phyloP scores from a whole-genome alignment of 2,888 invertebrate species.

The Trichopoda pennipes region DNA sequence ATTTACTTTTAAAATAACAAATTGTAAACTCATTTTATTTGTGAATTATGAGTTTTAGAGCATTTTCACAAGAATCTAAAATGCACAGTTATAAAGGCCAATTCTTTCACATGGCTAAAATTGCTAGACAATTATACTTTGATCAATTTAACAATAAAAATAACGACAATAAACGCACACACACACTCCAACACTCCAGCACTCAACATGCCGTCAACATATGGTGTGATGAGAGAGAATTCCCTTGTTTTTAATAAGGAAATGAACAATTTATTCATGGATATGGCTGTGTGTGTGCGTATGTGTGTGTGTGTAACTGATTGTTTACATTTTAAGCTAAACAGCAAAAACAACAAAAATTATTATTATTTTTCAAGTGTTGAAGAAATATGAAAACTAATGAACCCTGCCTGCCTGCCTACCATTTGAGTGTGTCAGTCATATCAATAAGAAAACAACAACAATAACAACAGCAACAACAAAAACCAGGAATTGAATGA shows the following conservation, averaged over 20 bases:
- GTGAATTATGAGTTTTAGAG: neutral
- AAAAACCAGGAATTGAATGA: neutral
- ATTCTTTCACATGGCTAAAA: conserved; percentile 14
- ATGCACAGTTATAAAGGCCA: no score
- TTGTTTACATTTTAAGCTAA: conserved; percentile 7
- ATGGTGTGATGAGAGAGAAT: conserved; percentile 11
- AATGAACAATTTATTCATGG: conserved; percentile 21
- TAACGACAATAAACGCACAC: neutral
- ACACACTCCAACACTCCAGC: neutral
- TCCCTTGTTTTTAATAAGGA: conserved; percentile 23
- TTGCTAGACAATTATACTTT: neutral
- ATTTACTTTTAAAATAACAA: neutral
- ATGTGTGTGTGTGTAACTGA: neutral
- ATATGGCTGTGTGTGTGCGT: neutral
- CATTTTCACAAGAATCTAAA: no score
- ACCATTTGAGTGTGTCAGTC: conserved; percentile 4
- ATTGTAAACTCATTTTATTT: neutral
- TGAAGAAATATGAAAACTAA: conserved; percentile 25
- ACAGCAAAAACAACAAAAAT: neutral
- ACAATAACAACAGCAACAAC: no score
- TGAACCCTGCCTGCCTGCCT: conserved; percentile 11
- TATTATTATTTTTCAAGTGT: neutral
- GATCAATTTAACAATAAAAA: neutral
- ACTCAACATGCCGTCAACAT: conserved; percentile 2
- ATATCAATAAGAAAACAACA: neutral